Evolutionary conservation across 2,888 invertebrate genomes (phyloP), one percentile per base, ranked within the genome.

Genomic region (Mycalesis mineus): DNA sequence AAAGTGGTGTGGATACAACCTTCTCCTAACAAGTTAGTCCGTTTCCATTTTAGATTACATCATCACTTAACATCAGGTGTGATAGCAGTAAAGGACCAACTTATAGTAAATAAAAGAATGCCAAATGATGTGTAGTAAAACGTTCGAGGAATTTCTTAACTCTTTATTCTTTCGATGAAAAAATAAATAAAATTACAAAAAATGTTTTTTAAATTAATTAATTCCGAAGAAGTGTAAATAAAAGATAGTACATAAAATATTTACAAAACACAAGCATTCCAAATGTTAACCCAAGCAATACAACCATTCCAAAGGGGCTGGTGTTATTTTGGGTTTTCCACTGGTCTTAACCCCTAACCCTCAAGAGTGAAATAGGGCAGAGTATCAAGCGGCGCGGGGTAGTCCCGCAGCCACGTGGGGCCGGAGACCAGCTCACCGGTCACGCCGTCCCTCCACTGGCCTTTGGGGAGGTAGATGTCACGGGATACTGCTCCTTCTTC

Each of bases 401-500:
- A 94, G 73, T 92, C 79, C 9, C 68, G 67, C 5, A 95, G 67
- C 88, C 91, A 91, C 2, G 65, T 60, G 0, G 92, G 92, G 0
- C 94, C 94, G 36, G 70, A 58, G 64, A 89, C 71, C 1, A 74
- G 50, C 0, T 68, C 71, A 0, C 84, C 84, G 0, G 67, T 71
- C 61, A 74, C 70, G n/a, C 86, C 88, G 72, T 93, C 93, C 9
- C 74, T 76, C 95, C 95, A 95, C n/a, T 60, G 76, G 0, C 95
- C 96, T 0, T 65, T 74, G 0, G 95, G 95, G n/a, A 95, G 83
- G 82, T 94, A 95, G 40, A 95, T 82, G 74, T 93, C 88, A n/a
- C 95, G 89, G 4, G 82, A 72, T 0, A 74, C 76, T 0, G 92
- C 92, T 0, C 92, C 92, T 71, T 93, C 82, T 49, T 86, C 84